Percentiles rank a stretch among this genome's conserved stretches.
Conservation (phyloP, 2,797 vertebrate genomes). For the Nyctibius grandis region DNA sequence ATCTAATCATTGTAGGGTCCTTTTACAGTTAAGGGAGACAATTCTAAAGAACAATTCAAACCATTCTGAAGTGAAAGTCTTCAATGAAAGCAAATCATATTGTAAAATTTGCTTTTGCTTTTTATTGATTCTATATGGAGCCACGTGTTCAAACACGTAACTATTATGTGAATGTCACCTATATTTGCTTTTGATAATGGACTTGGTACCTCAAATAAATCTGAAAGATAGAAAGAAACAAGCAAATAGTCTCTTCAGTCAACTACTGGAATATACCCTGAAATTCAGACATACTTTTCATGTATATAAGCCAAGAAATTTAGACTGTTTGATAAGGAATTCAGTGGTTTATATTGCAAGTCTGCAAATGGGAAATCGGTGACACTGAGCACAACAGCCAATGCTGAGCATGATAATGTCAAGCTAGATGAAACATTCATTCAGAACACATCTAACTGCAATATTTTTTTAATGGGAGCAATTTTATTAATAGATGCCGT, state of each 20-base stretch:
- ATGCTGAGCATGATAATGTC: not conserved
- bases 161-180: not conserved
- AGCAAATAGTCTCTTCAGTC: not conserved
- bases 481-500: not conserved
- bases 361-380: not conserved
- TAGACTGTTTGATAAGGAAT: not conserved
- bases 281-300: not conserved
- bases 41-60: not conserved
- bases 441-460: not conserved
- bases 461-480: not conserved
- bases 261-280: not conserved
- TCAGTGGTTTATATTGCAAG: not conserved
- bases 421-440: not conserved
- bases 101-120: not conserved
- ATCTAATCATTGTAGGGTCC: not conserved
- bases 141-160: not conserved
- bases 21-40: not conserved
- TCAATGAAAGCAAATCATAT: not conserved
- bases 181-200: not conserved
- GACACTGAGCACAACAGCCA: not conserved
- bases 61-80: not conserved
- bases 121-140: not conserved
- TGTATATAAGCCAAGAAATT: not conserved
- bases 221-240: not conserved
- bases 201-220: not conserved